phyloP scores from a whole-genome alignment of 2,797 vertebrate species.

The Gallinago stenura region DNA sequence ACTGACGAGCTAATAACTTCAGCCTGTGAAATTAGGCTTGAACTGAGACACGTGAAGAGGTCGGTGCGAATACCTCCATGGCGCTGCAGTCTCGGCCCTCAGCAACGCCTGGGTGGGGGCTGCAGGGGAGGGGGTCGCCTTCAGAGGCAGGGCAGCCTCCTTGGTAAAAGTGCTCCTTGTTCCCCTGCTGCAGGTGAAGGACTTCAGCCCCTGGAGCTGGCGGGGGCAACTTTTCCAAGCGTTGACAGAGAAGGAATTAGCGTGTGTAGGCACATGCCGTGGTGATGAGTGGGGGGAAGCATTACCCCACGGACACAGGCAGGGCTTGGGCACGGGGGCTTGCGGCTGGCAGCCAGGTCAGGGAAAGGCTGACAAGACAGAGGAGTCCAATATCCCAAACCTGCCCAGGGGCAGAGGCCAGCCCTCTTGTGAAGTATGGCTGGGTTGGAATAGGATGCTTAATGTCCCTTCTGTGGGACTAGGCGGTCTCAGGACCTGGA shows the following conservation, averaged over 20 bases:
- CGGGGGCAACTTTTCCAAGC: background rate
- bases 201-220: background rate
- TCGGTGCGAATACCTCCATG: background rate
- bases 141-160: background rate
- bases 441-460: background rate
- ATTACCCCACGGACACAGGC: background rate
- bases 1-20: background rate
- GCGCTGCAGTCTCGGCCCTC: background rate
- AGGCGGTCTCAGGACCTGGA: background rate
- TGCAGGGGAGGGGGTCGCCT: background rate
- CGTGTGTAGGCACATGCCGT: background rate
- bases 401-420: background rate
- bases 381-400: background rate
- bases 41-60: background rate
- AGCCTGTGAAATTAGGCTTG: background rate
- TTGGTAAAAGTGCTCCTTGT: background rate
- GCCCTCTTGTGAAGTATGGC: background rate
- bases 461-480: background rate
- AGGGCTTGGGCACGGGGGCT: background rate
- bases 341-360: background rate
- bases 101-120: background rate
- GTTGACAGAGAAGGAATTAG: background rate
- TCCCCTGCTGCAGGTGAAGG: background rate
- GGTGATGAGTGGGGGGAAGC: fast-evolving
- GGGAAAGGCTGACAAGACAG: background rate